Percentiles rank a stretch among this genome's conserved stretches.
Evolutionary conservation across 2,113 vertebrate species (phyloP).

Genomic region (Vidua chalybeata): DNA sequence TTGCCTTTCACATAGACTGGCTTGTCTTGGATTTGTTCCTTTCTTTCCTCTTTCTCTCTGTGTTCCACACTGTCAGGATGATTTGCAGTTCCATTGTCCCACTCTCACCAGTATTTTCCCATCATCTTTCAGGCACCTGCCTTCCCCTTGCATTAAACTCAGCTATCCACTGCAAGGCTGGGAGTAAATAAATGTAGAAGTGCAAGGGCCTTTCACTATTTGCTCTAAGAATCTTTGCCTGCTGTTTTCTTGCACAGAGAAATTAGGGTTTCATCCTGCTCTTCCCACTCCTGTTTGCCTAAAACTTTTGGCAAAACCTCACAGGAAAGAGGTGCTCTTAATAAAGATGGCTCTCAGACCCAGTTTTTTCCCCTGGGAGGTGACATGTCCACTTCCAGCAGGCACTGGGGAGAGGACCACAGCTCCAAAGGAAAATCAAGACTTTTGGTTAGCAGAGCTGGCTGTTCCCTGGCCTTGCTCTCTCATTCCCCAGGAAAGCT

Average conservation of each 20-base stretch:
- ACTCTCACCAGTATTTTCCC: background rate
- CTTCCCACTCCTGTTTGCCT: background rate
- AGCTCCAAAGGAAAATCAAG: background rate
- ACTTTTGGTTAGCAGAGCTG: background rate
- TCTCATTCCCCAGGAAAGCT: background rate
- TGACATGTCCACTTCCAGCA: background rate
- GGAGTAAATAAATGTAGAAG: background rate
- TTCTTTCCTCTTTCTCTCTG: background rate
- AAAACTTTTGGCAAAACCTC: background rate
- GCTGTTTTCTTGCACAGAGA: background rate
- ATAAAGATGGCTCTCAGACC: background rate
- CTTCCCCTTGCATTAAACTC: background rate
- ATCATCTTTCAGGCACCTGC: background rate
- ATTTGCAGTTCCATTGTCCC: background rate
- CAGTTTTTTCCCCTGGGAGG: background rate
- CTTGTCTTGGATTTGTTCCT: background rate
- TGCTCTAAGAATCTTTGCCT: background rate
- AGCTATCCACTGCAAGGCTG: background rate
- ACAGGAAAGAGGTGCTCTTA: background rate
- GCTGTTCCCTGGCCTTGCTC: background rate
- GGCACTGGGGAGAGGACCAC: accelerated
- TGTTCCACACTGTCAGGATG: background rate
- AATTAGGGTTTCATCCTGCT: background rate
- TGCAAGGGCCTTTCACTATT: background rate
- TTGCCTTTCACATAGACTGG: background rate